These are phyloP conservation scores for Anguilla pacifica DNA, from an alignment of 2,797 vertebrate genomes.

Conservation along the genomic window DNA sequence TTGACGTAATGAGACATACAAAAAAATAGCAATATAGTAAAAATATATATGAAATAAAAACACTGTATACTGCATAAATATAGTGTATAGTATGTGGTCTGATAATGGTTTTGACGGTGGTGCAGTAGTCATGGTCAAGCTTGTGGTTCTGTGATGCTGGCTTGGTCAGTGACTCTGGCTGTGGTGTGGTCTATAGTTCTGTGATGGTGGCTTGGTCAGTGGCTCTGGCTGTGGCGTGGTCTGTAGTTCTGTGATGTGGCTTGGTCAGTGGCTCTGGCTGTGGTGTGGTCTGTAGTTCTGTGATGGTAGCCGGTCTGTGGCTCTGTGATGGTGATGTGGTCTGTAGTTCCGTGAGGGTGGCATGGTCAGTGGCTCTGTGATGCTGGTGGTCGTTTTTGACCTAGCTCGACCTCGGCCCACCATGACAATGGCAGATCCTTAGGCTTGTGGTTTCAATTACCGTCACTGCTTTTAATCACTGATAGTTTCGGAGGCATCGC, in stretches of 20 bases:
- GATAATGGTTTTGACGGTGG: not conserved
- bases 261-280: not conserved
- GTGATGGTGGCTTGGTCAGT: not conserved
- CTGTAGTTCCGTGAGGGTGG: not conserved
- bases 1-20: too few species aligned
- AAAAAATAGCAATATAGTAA: too few species aligned
- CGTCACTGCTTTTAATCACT: too few species aligned
- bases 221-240: not conserved
- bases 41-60: too few species aligned
- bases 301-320: not conserved
- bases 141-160: not conserved
- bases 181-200: not conserved
- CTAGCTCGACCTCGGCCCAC: too few species aligned
- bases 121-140: not conserved
- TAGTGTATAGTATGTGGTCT: not conserved
- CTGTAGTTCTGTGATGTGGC: not conserved
- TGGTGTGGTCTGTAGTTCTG: not conserved
- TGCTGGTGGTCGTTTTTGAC: too few species aligned
- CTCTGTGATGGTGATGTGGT: not conserved
- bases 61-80: too few species aligned
- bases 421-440: too few species aligned
- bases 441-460: too few species aligned
- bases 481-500: too few species aligned
- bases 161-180: slow-evolving; percentile 38
- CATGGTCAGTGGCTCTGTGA: too few species aligned